phyloP scores from a whole-genome alignment of 35 echinoderm and acorn worm genomes.

The Lytechinus pictus region DNA sequence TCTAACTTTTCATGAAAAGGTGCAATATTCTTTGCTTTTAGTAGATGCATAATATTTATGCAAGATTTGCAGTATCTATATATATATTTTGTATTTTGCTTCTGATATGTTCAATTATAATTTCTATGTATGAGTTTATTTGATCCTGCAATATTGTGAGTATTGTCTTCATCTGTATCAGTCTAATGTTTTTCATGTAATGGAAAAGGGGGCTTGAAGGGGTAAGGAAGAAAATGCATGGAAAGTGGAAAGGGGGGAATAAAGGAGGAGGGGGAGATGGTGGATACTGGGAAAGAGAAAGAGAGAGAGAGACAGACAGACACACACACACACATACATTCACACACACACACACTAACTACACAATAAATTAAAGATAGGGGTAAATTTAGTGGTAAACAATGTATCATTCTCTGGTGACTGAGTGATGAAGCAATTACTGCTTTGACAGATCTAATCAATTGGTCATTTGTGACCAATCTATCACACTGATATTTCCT shows the following conservation, averaged over 20 bases:
- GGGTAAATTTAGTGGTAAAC: too few relatives aligned
- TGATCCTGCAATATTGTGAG: background rate
- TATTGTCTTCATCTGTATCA: background rate
- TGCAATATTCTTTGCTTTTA: conserved; percentile 14
- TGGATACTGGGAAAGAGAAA: background rate
- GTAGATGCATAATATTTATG: conserved; percentile 14
- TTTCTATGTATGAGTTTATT: background rate
- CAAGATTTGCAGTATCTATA: conserved; percentile 7
- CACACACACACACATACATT: background rate
- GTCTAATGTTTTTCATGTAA: background rate
- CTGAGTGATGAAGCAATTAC: too few relatives aligned
- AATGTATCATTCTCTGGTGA: too few relatives aligned
- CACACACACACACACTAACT: too few relatives aligned
- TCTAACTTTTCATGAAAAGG: conserved; percentile 12
- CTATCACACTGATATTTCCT: too few relatives aligned
- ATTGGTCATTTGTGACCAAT: too few relatives aligned
- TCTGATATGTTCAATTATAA: background rate
- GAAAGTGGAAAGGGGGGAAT: background rate
- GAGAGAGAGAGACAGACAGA: background rate
- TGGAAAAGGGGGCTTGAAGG: too few relatives aligned
- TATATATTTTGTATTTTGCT: background rate
- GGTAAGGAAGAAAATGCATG: too few relatives aligned
- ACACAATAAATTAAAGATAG: too few relatives aligned
- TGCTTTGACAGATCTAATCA: too few relatives aligned
- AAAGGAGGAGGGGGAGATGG: background rate